Conservation (phyloP, 2,888 invertebrate genomes). For the Andrena chrysosceles region DNA sequence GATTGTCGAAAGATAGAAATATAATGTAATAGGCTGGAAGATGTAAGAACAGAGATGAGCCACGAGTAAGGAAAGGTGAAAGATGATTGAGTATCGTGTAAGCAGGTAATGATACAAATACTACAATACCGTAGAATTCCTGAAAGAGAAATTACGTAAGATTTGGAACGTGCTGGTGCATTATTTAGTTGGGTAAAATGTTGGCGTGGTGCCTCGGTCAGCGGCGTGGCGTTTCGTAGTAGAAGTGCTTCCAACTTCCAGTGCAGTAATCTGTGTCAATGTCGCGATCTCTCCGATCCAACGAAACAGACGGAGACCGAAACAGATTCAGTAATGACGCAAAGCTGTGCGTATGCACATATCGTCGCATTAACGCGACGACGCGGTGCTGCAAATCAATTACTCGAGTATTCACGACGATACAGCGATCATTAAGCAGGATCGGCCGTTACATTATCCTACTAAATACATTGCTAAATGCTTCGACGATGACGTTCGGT, state of each 20-base stretch:
- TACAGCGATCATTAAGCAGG: not conserved
- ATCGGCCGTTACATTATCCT: not conserved
- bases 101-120: no score
- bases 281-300: conserved; percentile 53
- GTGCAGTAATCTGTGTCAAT: conserved; percentile 71
- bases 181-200: conserved; percentile 71
- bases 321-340: conserved; percentile 51
- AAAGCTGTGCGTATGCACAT: not conserved
- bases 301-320: conserved; percentile 32
- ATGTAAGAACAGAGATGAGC: not conserved
- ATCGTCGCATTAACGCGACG: not conserved
- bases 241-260: conserved; percentile 5
- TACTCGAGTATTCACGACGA: no score
- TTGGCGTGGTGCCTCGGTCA: conserved; percentile 70
- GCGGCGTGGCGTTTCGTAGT: conserved; percentile 24
- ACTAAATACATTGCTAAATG: not conserved
- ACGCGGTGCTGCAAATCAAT: conserved; percentile 5
- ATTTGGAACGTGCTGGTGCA: no score
- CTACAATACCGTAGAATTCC: not conserved
- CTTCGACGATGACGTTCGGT: not conserved
- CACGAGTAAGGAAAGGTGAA: no score
- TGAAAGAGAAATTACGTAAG: conserved; percentile 53
- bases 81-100: not conserved
- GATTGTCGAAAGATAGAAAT: conserved; percentile 94
- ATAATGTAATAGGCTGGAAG: conserved; percentile 94